Percentiles rank a stretch among this genome's conserved stretches.
Conservation (phyloP, 2,888 invertebrate species). For the Cordilura impudica region DNA sequence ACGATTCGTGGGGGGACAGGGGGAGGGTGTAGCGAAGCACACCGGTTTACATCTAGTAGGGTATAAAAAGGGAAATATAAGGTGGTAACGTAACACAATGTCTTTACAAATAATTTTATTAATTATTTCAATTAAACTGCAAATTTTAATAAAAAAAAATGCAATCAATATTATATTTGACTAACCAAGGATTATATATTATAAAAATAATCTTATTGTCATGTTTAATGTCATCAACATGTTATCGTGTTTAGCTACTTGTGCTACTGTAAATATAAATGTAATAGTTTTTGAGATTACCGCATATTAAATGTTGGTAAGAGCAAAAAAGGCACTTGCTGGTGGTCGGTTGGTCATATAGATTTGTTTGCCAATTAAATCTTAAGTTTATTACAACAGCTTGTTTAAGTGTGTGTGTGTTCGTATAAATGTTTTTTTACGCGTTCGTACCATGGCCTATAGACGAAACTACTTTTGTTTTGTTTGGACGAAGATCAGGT, state of each 20-base stretch:
- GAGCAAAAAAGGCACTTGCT: conserved; percentile 22
- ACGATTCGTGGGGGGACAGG: too few relatives aligned
- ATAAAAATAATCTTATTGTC: conserved; percentile 44
- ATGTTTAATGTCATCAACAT: conserved; percentile 59
- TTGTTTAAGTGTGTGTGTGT: neutral
- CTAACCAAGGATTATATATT: neutral
- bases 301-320: conserved; percentile 28
- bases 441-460: neutral
- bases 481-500: conserved; percentile 47
- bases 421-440: neutral
- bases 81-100: conserved; percentile 30
- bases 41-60: too few relatives aligned
- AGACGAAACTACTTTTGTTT: neutral
- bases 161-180: conserved; percentile 36
- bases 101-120: conserved; percentile 16
- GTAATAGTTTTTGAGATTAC: conserved; percentile 53
- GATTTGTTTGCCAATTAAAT: conserved; percentile 59
- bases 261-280: conserved; percentile 45
- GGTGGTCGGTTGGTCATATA: conserved; percentile 31
- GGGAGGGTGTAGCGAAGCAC: too few relatives aligned
- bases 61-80: conserved; percentile 24
- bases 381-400: conserved; percentile 51
- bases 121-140: conserved; percentile 3
- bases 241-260: conserved; percentile 50
- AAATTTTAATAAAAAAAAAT: conserved; percentile 27